Conservation (phyloP, 2,797 vertebrate species). For the Eospalax fontanierii region DNA sequence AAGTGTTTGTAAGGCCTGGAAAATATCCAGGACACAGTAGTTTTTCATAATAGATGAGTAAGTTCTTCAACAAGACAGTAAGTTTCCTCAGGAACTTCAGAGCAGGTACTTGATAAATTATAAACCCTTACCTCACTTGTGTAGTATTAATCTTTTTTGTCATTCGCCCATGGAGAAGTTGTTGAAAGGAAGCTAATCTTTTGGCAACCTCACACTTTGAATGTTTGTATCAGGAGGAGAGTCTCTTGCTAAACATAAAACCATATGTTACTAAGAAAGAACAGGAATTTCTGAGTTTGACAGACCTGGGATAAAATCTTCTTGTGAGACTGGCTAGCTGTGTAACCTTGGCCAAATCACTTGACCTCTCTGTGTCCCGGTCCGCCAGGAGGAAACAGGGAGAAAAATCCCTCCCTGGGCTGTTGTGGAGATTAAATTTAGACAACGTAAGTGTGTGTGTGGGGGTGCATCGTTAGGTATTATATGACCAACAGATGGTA, state of each 20-base stretch:
- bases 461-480: slow-evolving; percentile 29
- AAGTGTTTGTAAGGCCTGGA: slow-evolving; percentile 71
- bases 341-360: slow-evolving; percentile 70
- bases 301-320: slow-evolving; percentile 66
- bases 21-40: slow-evolving; percentile 69
- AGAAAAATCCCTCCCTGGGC: slow-evolving; percentile 55
- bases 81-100: slow-evolving; percentile 68
- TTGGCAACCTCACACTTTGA: slow-evolving; percentile 71
- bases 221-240: slow-evolving; percentile 76
- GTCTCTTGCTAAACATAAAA: slow-evolving; percentile 68
- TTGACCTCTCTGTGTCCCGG: slow-evolving; percentile 69
- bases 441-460: slow-evolving; percentile 60
- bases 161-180: slow-evolving; percentile 75
- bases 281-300: slow-evolving; percentile 58
- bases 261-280: slow-evolving; percentile 65
- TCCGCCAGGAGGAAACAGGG: slow-evolving; percentile 44
- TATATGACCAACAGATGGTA: slow-evolving; percentile 75
- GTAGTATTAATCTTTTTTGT: slow-evolving; percentile 78
- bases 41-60: slow-evolving; percentile 71
- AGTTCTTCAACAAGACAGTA: slow-evolving; percentile 76
- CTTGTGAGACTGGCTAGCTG: slow-evolving; percentile 48
- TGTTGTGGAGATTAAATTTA: slow-evolving; percentile 74
- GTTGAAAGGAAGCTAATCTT: slow-evolving; percentile 85
- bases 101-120: slow-evolving; percentile 79
- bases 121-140: slow-evolving; percentile 75